Evolutionary conservation across 2,888 invertebrate species (phyloP), one percentile per base, ranked within the genome.

Genomic region (Oeneis ivallda): DNA sequence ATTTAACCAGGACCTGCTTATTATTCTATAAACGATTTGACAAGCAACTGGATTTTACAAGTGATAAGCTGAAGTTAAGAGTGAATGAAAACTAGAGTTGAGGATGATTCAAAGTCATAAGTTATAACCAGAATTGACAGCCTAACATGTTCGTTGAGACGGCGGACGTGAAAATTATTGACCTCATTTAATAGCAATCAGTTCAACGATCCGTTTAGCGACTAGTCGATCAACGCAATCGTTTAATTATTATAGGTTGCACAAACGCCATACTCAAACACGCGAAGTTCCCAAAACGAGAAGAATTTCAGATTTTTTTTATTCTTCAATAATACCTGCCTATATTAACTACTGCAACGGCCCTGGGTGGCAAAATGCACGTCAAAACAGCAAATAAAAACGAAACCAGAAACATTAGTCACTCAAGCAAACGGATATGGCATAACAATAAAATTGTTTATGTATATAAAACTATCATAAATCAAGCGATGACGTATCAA

Each of bases 401-500:
- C 11, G 34, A 56, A 53, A 59, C 59, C 49, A 37, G 53, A 9
- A 37, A 65, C 72, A 70, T 68, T 11, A 32, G 47, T 63, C 57
- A 64, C 34, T 37, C 34, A 11, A 17, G n/a, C 32, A 19, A 11
- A 37, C 53, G 11, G 49, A 50, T 53, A 54, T 34, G 53, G 37
- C 49, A 17, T 41, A 58, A 50, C 50, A 64, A 59, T 59, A 59
- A 59, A 59, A 59, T 34, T 47, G 47, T 34, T 59, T 52, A 60
- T 54, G 39, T 37, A 37, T 54, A 72, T 74, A 76, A 75, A 71
- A 71, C 62, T 13, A 39, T 64, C 69, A 74, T 78, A 77, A 76
- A 75, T 78, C 76, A 76, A 69, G 41, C 62, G 69, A 74, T 76
- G 76, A 78, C 75, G 74, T 74, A 61, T 43, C 56, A 71, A 70